These are phyloP conservation scores for Parus major DNA, from an alignment of 2,113 vertebrate species.

Conservation along the genomic window DNA sequence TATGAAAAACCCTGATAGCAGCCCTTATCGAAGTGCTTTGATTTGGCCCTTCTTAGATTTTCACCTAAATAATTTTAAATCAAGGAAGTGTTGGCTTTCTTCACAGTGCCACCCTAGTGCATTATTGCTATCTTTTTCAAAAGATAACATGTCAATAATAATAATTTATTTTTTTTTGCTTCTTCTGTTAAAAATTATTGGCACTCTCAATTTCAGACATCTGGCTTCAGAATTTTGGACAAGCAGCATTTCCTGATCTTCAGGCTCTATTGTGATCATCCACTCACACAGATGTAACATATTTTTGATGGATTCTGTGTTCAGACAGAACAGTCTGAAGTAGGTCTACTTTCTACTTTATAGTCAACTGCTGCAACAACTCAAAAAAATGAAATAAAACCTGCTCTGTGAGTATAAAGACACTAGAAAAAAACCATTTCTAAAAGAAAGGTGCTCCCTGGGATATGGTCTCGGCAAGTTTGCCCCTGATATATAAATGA, in stretches of 20 bases:
- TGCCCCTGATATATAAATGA: rapidly evolving
- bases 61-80: neutral
- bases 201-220: neutral
- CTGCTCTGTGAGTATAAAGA: neutral
- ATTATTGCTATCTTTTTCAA: neutral
- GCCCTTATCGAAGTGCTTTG: neutral
- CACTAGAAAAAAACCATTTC: neutral
- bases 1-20: neutral
- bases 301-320: neutral
- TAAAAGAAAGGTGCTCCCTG: neutral
- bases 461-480: neutral
- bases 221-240: neutral
- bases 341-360: neutral
- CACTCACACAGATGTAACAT: rapidly evolving
- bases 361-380: neutral
- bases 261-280: neutral
- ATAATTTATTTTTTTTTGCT: neutral
- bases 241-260: neutral
- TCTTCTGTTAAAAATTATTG: neutral
- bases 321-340: neutral
- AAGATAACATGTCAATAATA: neutral
- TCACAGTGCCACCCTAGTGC: rapidly evolving
- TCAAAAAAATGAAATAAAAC: neutral
- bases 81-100: neutral
- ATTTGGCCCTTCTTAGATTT: neutral